Evolutionary conservation across 2,797 vertebrate genomes (phyloP), one percentile per base, ranked within the genome.

Genomic region (Sebastes elongatus): DNA sequence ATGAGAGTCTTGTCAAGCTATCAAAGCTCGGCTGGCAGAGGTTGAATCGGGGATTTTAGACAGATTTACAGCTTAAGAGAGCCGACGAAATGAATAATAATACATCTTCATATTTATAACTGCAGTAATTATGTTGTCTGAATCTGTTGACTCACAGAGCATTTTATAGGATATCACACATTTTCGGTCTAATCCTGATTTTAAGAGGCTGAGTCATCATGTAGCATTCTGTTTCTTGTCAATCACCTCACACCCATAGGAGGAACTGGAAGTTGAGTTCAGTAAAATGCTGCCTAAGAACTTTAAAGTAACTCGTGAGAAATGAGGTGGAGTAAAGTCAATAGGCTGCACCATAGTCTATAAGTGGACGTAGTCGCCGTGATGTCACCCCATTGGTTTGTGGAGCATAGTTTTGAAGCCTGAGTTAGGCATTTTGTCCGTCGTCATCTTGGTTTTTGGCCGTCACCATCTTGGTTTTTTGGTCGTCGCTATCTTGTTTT

Each of bases 361-460:
- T 46, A 46, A 42, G 38, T 42, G 38, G 42, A 46, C 16, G 3
- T 46, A 46, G 42, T 46, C 42, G 0, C 42, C 42, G 14, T 46
- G 42, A 46, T 7, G 42, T 46, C 42, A 46, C 38, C 38, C 16
- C 42, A 46, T 46, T 46, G 42, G 42, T 46, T 46, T 46, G 42
- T 46, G 42, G 42, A 46, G 0, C 16, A 46, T 1, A 18, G 42
- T 46, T 46, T 46, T 46, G 42, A 46, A 18, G 42, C 16, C 42
- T 46, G 42, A 46, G 42, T 46, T 46, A 46, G 42, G 0, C 42
- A 46, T 46, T 18, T 46, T 46, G 42, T 0, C 42, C 14, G 42
- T 18, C 14, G 0, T 1, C 0, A 16, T 42, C 2, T 42, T 42
- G 14, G 38, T 42, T 42, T 6, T 35, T 13, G 33, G 0, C 33